A percentile compares a stretch with the other conserved stretches of the same genome.
These are phyloP conservation scores for Saxidomus purpurata DNA, from an alignment of 1,140 invertebrate genomes.

Conservation along the genomic window DNA sequence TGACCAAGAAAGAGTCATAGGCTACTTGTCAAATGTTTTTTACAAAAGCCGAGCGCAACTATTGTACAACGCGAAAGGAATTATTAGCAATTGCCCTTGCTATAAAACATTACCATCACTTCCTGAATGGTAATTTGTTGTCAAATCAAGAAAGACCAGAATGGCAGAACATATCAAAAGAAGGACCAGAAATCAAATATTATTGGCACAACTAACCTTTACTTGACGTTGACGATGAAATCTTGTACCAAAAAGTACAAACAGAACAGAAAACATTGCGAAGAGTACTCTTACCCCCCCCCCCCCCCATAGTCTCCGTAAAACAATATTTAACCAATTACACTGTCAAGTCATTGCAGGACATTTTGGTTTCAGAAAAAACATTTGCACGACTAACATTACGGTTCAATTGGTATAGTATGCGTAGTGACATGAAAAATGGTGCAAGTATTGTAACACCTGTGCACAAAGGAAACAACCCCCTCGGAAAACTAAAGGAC, in stretches of 20 bases:
- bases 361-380: constrained; percentile 39
- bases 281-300: constrained; percentile 20
- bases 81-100: constrained; percentile 62
- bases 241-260: constrained; percentile 19
- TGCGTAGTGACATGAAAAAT: constrained; percentile 11
- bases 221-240: constrained; percentile 7
- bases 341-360: not conserved
- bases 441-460: not conserved
- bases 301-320: not conserved
- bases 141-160: not conserved
- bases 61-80: constrained; percentile 44
- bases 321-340: constrained; percentile 5
- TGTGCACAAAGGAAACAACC: constrained; percentile 32
- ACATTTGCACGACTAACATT: not conserved
- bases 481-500: not conserved
- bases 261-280: not conserved
- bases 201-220: constrained; percentile 32
- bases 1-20: not conserved
- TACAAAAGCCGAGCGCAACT: constrained; percentile 9
- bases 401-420: constrained; percentile 23
- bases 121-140: constrained; percentile 69
- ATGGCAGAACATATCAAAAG: constrained; percentile 18
- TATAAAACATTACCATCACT: constrained; percentile 66
- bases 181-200: not conserved
- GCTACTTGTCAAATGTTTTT: not conserved